Evolutionary conservation across 1,140 invertebrate species (phyloP).

Genomic region (Dinothrombium tinctorium): DNA sequence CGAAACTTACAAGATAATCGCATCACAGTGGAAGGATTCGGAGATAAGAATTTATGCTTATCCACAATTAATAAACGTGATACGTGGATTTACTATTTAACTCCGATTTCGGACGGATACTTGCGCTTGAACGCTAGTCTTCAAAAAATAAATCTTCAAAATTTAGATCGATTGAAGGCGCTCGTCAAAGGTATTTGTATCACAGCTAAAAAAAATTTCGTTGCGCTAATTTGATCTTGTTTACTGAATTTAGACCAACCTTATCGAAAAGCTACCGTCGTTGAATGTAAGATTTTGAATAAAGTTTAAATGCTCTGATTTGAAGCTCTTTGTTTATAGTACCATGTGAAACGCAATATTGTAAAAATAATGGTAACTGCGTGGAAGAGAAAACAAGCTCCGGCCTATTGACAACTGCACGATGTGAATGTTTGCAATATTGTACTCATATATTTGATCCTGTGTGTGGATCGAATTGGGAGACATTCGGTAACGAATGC

Average conservation of each 20-base stretch:
- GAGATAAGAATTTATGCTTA: slow-evolving; percentile 10
- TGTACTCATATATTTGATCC: slow-evolving; percentile 14
- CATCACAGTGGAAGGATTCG: slow-evolving; percentile 13
- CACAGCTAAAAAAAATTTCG: neutral
- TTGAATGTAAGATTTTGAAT: slow-evolving; percentile 12
- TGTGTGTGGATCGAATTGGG: slow-evolving; percentile 28
- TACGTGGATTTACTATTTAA: slow-evolving; percentile 13
- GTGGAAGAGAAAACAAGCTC: slow-evolving; percentile 8
- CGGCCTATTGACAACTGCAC: neutral
- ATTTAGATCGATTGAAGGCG: slow-evolving; percentile 13
- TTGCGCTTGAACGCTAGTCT: slow-evolving; percentile 13
- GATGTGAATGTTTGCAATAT: slow-evolving; percentile 15
- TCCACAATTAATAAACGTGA: slow-evolving; percentile 8
- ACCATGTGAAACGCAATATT: slow-evolving; percentile 16
- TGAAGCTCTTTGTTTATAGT: slow-evolving; percentile 10
- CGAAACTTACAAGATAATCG: slow-evolving; percentile 5
- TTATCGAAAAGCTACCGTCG: slow-evolving; percentile 9
- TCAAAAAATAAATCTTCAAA: slow-evolving; percentile 9
- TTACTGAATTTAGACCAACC: slow-evolving; percentile 8
- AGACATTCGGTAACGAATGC: slow-evolving; percentile 41
- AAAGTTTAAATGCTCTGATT: neutral
- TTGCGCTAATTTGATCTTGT: neutral
- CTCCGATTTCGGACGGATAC: slow-evolving; percentile 10
- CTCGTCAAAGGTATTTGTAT: slow-evolving; percentile 11
- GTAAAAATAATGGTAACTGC: slow-evolving; percentile 15